Evolutionary conservation across 2,888 invertebrate genomes (phyloP), one percentile per base, ranked within the genome.

Genomic region (Mycalesis mineus): DNA sequence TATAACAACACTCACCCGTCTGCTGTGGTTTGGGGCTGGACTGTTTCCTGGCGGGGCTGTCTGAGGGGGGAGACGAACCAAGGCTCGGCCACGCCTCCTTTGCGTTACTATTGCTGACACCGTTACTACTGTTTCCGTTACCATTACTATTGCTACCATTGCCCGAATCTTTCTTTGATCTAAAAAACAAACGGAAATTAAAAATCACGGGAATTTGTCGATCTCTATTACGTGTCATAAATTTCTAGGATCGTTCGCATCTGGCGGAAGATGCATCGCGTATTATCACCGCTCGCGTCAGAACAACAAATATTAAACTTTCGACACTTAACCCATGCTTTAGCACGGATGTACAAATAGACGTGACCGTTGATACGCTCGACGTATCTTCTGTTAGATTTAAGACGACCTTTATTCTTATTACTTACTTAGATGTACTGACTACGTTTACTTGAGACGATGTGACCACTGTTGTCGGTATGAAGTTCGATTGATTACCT

Each of bases 11-110:
- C 41, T 42, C 14, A 83, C 84, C 79, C 70, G 75, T 71, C 67
- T 75, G 74, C 58, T 77, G 73, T 65, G 85, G 86, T 68, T 82
- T 83, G 62, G 86, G 85, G 69, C 86, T 87, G 74, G 71, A 41
- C 67, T 77, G 84, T 77, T 80, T 82, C 61, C 84, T 71, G 54
- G 81, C 81, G 62, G 88, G 85, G 63, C 84, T 84, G 57, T 85
- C 82, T 31, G 75, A 68, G 1, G 89, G 88, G 0, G 92, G 92
- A n/a, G 92, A 92, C 17, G 88, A 87, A 36, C 92, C 91, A 72
- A 93, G 91, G 68, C 92, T 92, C 50, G 95, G 95, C 94, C 95
- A 95, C 65, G 94, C 94, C 74, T 95, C 95, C 83, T 94, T 94
- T 49, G 83, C 80, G 58, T 74, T 80, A 91, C 71, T 77, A 60